phyloP scores from a whole-genome alignment of 1,140 invertebrate species.

The Idris sp. region DNA sequence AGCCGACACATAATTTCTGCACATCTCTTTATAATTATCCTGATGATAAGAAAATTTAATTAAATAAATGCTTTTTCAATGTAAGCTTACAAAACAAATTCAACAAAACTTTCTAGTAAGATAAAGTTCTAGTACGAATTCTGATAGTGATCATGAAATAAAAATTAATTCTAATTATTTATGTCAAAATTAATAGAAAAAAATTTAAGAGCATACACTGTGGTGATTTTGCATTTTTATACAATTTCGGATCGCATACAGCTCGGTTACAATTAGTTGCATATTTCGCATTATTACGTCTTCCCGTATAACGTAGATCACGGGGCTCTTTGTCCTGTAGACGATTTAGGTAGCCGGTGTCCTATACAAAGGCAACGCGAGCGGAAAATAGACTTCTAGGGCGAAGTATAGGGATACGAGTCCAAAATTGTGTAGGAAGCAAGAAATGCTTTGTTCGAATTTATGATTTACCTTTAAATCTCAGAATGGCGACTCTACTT shows the following conservation, averaged over 20 bases:
- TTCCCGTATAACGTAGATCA: constrained; percentile 39
- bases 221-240: too few species aligned
- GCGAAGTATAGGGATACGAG: constrained; percentile 25
- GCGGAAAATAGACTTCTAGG: constrained; percentile 53
- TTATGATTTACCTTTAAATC: constrained; percentile 49
- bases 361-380: constrained; percentile 33
- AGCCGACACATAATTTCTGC: too few species aligned
- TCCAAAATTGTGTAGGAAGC: constrained; percentile 40
- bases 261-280: constrained; percentile 58
- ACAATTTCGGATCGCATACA: constrained; percentile 29
- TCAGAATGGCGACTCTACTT: constrained; percentile 28
- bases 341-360: constrained; percentile 42
- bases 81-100: too few species aligned
- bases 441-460: constrained; percentile 50
- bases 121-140: too few species aligned
- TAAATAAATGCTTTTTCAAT: too few species aligned
- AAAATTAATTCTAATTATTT: too few species aligned
- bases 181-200: too few species aligned
- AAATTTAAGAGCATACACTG: too few species aligned
- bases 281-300: constrained; percentile 49
- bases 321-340: constrained; percentile 45
- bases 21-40: too few species aligned
- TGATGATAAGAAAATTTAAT: too few species aligned
- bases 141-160: too few species aligned
- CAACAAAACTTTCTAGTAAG: too few species aligned